A percentile compares a stretch with the other conserved stretches of the same genome.
phyloP scores from a whole-genome alignment of 1,140 invertebrate genomes.

The Liolophura sinensis region DNA sequence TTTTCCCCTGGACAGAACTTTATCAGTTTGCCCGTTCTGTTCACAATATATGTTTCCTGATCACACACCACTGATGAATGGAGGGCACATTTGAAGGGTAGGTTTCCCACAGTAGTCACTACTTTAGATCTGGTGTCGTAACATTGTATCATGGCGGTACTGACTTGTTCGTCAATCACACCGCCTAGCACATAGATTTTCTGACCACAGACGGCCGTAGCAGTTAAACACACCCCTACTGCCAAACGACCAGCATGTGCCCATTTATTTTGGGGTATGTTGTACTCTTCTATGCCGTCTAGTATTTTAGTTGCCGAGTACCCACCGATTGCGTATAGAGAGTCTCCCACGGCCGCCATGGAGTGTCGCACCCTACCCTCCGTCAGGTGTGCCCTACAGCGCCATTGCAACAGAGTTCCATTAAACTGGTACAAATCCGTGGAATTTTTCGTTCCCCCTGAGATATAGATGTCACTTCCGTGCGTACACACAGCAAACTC shows the following conservation, averaged over 20 bases:
- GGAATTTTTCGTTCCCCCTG: slow-evolving; percentile 37
- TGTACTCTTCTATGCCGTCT: slow-evolving; percentile 28
- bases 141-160: slow-evolving; percentile 26
- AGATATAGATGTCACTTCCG: slow-evolving; percentile 30
- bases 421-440: slow-evolving; percentile 12
- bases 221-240: slow-evolving; percentile 32
- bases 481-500: slow-evolving; percentile 33
- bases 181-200: slow-evolving; percentile 37
- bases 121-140: slow-evolving; percentile 24
- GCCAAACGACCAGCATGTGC: slow-evolving; percentile 22
- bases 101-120: slow-evolving; percentile 20
- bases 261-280: slow-evolving; percentile 21
- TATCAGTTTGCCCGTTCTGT: no score
- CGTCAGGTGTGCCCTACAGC: slow-evolving; percentile 16
- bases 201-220: slow-evolving; percentile 25
- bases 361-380: slow-evolving; percentile 30
- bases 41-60: no score
- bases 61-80: no score
- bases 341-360: slow-evolving; percentile 28
- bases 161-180: slow-evolving; percentile 20
- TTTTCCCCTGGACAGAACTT: no score
- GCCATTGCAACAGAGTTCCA: slow-evolving; percentile 12
- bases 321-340: slow-evolving; percentile 32
- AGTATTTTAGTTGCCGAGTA: slow-evolving; percentile 25
- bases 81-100: slow-evolving; percentile 7